These are phyloP conservation scores for Andrena flavipes DNA, from an alignment of 2,888 invertebrate genomes.

Conservation along the genomic window DNA sequence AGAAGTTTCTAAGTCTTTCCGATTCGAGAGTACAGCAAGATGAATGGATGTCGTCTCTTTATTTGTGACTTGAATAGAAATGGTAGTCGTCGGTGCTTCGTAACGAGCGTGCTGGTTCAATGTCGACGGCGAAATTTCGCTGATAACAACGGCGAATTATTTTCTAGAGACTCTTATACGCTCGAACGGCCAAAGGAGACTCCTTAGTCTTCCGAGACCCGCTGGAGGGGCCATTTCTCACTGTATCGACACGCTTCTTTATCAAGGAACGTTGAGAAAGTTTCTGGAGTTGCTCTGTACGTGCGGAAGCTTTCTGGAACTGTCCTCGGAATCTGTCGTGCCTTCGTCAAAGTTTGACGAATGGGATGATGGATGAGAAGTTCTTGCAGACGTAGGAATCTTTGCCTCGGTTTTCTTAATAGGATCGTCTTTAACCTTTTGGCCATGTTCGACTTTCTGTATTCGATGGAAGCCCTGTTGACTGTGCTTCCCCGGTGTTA, in stretches of 20 bases:
- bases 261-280: too few relatives aligned
- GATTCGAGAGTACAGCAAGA: background rate
- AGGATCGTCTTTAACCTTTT: too few relatives aligned
- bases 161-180: slow-evolving; percentile 25
- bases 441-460: too few relatives aligned
- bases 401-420: too few relatives aligned
- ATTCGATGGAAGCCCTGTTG: background rate
- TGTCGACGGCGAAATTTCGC: background rate
- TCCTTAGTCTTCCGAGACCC: slow-evolving; percentile 3
- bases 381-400: too few relatives aligned
- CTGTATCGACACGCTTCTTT: slow-evolving; percentile 16
- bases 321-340: too few relatives aligned
- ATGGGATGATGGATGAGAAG: too few relatives aligned
- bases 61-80: slow-evolving; percentile 6
- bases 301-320: too few relatives aligned
- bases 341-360: too few relatives aligned
- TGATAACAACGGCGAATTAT: slow-evolving; percentile 21
- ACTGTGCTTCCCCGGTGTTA: background rate
- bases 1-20: too few relatives aligned
- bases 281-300: too few relatives aligned
- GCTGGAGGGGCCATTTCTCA: slow-evolving; percentile 23
- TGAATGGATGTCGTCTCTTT: background rate
- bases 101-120: too few relatives aligned
- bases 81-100: background rate
- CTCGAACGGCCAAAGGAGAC: slow-evolving; percentile 16